Percentiles rank a stretch among this genome's conserved stretches.
Conservation (phyloP, 2,888 invertebrate genomes). For the Melanchra persicariae region DNA sequence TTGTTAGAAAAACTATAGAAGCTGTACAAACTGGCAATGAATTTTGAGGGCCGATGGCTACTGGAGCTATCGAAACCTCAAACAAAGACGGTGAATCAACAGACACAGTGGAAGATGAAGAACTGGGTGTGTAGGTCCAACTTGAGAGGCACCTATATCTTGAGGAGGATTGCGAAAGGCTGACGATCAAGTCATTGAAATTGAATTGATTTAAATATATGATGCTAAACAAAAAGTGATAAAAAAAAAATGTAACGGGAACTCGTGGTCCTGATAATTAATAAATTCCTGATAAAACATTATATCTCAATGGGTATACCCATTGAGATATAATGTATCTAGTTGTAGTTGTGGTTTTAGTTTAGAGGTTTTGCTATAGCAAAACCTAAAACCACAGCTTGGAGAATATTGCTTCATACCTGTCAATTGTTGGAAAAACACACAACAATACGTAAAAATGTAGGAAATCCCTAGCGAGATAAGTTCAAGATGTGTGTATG, state of each 20-base stretch:
- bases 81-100: neutral
- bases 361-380: too few species aligned
- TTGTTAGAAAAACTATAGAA: neutral
- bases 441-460: conserved; percentile 12
- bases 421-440: conserved; percentile 30
- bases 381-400: neutral
- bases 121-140: neutral
- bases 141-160: neutral
- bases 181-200: neutral
- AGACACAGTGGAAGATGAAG: neutral
- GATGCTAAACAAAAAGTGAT: neutral
- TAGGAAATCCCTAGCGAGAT: conserved; percentile 34
- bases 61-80: neutral
- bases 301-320: neutral
- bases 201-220: neutral
- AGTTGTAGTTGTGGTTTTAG: too few species aligned
- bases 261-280: neutral
- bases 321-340: too few species aligned
- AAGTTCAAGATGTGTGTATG: conserved; percentile 14
- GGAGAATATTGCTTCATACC: neutral
- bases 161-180: neutral
- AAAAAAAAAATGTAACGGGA: neutral
- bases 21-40: neutral
- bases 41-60: neutral
- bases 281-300: neutral